These are phyloP conservation scores for Manduca sexta DNA, from an alignment of 1,140 invertebrate species.

Conservation along the genomic window DNA sequence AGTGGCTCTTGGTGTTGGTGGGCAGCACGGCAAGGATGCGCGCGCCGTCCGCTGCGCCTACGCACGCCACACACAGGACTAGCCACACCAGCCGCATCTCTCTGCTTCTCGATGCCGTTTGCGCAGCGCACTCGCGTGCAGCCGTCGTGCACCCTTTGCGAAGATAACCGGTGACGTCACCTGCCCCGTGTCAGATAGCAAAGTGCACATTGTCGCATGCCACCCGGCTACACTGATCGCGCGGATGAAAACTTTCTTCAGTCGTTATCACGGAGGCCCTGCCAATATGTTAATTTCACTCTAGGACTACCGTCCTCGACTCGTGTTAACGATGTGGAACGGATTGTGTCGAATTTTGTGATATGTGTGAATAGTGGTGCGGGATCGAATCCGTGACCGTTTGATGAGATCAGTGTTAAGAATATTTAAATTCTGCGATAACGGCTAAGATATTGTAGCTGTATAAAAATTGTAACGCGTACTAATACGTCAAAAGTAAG, in stretches of 20 bases:
- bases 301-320: too few species aligned
- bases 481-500: too few species aligned
- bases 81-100: constrained; percentile 49
- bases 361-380: too few species aligned
- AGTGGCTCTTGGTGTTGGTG: constrained; percentile 69
- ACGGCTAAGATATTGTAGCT: too few species aligned
- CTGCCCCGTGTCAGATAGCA: not conserved
- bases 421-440: too few species aligned
- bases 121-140: constrained; percentile 15
- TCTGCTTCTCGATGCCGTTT: constrained; percentile 40
- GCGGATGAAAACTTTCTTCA: not conserved
- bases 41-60: constrained; percentile 34
- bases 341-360: too few species aligned
- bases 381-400: too few species aligned
- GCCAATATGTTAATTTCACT: too few species aligned
- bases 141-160: constrained; percentile 5
- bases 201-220: not conserved
- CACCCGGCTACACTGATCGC: not conserved
- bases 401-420: too few species aligned
- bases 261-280: too few species aligned
- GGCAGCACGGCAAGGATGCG: constrained; percentile 62
- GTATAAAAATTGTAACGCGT: too few species aligned
- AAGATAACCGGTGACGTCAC: constrained; percentile 33
- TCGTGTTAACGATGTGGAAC: too few species aligned
- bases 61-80: constrained; percentile 12